phyloP scores from a whole-genome alignment of 2,113 vertebrate species.

The Castor canadensis region DNA sequence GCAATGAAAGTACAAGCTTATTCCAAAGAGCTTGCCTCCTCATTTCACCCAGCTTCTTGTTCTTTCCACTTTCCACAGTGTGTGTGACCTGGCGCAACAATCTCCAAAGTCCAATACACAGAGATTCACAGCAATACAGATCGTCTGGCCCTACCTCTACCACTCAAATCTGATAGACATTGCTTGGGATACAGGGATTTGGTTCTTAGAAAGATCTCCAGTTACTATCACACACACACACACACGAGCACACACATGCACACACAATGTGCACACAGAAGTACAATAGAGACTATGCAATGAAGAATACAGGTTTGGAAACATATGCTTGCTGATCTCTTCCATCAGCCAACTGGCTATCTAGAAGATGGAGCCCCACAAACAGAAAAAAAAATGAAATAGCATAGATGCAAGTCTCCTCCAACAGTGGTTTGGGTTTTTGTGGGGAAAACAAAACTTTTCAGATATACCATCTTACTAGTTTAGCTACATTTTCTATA shows the following conservation, averaged over 20 bases:
- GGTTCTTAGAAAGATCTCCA: constrained; percentile 21
- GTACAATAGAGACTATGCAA: not conserved
- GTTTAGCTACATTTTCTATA: not conserved
- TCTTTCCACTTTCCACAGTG: not conserved
- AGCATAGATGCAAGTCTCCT: not conserved
- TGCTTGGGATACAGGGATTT: not conserved
- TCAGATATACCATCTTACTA: not conserved
- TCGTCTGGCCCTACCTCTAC: not conserved
- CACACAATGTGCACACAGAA: not conserved
- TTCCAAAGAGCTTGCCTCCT: not conserved
- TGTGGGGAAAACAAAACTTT: not conserved
- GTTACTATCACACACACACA: not conserved
- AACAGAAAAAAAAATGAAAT: no score
- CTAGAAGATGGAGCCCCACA: not conserved
- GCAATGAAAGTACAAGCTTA: not conserved
- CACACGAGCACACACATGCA: not conserved
- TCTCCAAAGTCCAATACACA: not conserved
- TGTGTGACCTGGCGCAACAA: not conserved
- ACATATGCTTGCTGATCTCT: not conserved
- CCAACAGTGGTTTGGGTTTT: not conserved
- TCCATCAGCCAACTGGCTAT: not conserved
- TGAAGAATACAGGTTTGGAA: not conserved
- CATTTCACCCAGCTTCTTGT: not conserved
- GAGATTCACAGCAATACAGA: not conserved
- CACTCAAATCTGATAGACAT: not conserved